phyloP scores from a whole-genome alignment of 2,888 invertebrate genomes.

The Spilarctia lutea region DNA sequence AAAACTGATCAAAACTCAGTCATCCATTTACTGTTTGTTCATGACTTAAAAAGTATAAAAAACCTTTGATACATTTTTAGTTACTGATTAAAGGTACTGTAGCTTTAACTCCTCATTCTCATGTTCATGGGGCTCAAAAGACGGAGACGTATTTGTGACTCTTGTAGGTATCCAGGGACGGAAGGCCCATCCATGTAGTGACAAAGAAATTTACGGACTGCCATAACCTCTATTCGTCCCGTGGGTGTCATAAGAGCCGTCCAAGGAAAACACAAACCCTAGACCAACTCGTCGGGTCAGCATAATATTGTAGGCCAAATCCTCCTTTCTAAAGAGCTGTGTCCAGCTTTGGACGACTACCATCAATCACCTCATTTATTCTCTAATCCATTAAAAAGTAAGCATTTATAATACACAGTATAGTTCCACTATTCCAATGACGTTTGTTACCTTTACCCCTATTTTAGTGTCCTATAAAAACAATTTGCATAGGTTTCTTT shows the following conservation, averaged over 20 bases:
- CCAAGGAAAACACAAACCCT: too few relatives aligned
- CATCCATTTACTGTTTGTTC: neutral
- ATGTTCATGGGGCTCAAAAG: neutral
- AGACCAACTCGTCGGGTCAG: too few relatives aligned
- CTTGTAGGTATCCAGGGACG: neutral
- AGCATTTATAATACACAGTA: neutral
- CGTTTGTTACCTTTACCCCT: neutral
- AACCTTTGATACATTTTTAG: neutral
- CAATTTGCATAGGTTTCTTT: conserved; percentile 12
- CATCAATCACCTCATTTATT: neutral
- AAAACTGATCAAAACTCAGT: too few relatives aligned
- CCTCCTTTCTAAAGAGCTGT: too few relatives aligned
- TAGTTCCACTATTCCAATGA: conserved; percentile 9
- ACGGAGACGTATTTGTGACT: neutral
- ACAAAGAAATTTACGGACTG: too few relatives aligned
- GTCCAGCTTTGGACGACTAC: neutral
- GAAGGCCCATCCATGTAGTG: too few relatives aligned
- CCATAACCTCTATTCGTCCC: too few relatives aligned
- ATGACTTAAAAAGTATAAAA: neutral
- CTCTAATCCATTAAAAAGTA: neutral
- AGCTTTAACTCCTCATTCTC: neutral
- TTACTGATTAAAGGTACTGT: too few relatives aligned
- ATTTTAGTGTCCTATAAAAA: conserved; percentile 14
- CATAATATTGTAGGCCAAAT: too few relatives aligned
- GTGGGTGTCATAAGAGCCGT: too few relatives aligned